These are phyloP conservation scores for Onychostruthus taczanowskii DNA, from an alignment of 2,113 vertebrate species.

Conservation along the genomic window DNA sequence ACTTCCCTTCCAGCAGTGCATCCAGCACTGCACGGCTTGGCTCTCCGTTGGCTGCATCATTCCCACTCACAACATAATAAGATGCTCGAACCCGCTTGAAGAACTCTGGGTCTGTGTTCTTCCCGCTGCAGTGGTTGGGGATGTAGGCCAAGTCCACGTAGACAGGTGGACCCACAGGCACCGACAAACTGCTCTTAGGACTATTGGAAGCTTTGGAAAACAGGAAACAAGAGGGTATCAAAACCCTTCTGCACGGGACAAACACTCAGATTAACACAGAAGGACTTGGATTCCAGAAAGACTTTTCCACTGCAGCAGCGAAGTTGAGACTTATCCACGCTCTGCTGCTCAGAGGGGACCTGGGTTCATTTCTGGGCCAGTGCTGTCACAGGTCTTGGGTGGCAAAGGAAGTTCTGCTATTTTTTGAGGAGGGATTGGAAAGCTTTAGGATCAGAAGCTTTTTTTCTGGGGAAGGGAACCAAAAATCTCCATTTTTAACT, in stretches of 20 bases:
- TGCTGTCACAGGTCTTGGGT: not conserved
- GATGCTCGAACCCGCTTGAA: constrained; percentile 92
- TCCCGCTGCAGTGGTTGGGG: constrained; percentile 97
- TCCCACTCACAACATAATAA: constrained; percentile 96
- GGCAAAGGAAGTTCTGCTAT: not conserved
- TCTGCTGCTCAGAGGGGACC: not conserved
- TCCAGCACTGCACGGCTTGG: constrained; percentile 91
- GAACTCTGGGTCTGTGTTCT: constrained; percentile 95
- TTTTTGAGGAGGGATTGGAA: not conserved
- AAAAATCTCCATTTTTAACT: not conserved
- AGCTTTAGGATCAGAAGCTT: not conserved
- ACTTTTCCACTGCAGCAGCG: not conserved
- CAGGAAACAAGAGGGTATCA: not conserved
- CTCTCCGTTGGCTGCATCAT: constrained; percentile 86
- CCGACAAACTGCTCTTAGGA: constrained; percentile 50
- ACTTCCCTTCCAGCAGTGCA: constrained; percentile 91
- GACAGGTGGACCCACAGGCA: constrained; percentile 79
- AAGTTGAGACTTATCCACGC: not conserved
- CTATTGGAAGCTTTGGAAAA: constrained; percentile 39
- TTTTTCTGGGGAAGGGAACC: not conserved
- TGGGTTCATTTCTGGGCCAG: not conserved
- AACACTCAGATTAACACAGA: not conserved
- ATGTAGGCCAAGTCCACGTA: constrained; percentile 97
- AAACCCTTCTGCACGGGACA: not conserved
- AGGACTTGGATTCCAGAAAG: not conserved